These are phyloP conservation scores for Melipona quadrifasciata DNA, from an alignment of 1,140 invertebrate genomes.

Conservation along the genomic window DNA sequence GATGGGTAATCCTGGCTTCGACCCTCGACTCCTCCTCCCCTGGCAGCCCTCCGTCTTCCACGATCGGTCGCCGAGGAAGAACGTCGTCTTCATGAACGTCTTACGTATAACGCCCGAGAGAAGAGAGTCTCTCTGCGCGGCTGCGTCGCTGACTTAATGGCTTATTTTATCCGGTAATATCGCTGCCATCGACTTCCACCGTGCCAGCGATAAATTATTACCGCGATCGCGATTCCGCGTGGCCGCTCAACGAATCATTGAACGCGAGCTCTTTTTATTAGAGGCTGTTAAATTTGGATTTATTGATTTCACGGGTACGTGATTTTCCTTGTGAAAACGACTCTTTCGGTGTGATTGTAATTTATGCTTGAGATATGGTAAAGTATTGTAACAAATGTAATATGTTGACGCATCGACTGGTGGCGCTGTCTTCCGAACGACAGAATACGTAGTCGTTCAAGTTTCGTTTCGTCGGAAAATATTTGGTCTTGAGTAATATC, in stretches of 20 bases:
- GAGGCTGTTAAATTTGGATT: not conserved
- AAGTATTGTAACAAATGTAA: too few relatives aligned
- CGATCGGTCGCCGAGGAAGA: conserved; percentile 48
- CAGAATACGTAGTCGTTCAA: too few relatives aligned
- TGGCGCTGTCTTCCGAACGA: too few relatives aligned
- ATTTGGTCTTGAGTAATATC: too few relatives aligned
- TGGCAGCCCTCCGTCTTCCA: conserved; percentile 53
- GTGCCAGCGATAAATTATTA: conserved; percentile 24
- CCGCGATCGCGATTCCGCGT: conserved; percentile 21
- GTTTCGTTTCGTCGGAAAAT: too few relatives aligned
- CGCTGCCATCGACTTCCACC: conserved; percentile 58
- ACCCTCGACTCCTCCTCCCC: conserved; percentile 60
- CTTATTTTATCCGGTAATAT: conserved; percentile 80
- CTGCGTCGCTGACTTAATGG: conserved; percentile 75
- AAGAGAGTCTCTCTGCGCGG: conserved; percentile 59
- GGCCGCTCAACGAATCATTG: conserved; percentile 12
- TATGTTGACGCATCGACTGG: too few relatives aligned
- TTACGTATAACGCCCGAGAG: conserved; percentile 66
- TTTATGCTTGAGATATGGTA: not conserved
- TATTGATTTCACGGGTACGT: not conserved
- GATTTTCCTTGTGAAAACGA: not conserved
- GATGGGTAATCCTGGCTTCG: conserved; percentile 74
- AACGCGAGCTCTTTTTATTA: not conserved
- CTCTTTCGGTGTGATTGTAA: not conserved
- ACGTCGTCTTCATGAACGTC: conserved; percentile 64